Evolutionary conservation across 2,888 invertebrate species (phyloP).

Genomic region (Ormia ochracea): DNA sequence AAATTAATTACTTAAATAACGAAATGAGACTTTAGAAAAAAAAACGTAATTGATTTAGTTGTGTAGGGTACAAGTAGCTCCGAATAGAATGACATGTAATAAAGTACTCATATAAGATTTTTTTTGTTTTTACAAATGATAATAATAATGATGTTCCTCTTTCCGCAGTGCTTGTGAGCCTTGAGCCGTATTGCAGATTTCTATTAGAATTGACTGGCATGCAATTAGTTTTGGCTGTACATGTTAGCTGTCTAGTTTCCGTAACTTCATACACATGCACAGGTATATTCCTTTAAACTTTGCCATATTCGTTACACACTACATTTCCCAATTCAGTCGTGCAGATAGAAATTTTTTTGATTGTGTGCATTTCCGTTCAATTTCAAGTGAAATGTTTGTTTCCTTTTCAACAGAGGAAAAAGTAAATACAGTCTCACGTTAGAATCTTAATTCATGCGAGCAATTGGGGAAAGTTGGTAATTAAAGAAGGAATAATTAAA

Average conservation of each 20-base stretch:
- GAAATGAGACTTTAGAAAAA: no score
- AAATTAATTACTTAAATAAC: not conserved
- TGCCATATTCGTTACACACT: not conserved
- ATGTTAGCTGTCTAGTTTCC: constrained; percentile 11
- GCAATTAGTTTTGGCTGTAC: constrained; percentile 44
- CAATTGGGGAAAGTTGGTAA: constrained; percentile 6
- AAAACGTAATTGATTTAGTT: no score
- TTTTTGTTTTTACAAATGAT: constrained; percentile 1
- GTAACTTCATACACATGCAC: not conserved
- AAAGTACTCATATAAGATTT: not conserved
- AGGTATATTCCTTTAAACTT: not conserved
- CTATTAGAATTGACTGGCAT: constrained; percentile 41
- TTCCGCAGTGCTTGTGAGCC: not conserved
- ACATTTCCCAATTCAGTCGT: not conserved
- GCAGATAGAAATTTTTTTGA: constrained; percentile 2
- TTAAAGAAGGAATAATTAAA: not conserved
- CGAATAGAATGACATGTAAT: no score
- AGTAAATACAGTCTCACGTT: not conserved
- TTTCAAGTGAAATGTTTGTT: constrained; percentile 16
- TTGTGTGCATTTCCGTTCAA: constrained; percentile 35
- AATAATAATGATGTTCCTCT: constrained; percentile 2
- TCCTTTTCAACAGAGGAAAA: not conserved
- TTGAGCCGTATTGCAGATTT: not conserved
- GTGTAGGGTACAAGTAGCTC: not conserved
- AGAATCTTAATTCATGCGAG: not conserved